Evolutionary conservation across 2,113 vertebrate genomes (phyloP).

Genomic region (Euleptes europaea): DNA sequence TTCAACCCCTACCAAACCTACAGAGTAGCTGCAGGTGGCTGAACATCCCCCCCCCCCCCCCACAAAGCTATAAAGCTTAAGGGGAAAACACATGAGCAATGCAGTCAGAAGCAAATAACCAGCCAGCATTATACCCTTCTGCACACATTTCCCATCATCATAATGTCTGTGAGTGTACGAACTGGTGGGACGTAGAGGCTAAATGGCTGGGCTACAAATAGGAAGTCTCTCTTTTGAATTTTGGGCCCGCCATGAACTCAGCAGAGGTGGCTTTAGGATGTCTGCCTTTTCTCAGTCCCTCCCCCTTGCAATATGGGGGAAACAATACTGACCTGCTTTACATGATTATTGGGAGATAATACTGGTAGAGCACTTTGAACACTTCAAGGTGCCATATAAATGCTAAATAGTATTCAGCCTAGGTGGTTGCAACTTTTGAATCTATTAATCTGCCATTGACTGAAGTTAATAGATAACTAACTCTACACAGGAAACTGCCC

Average conservation of each 20-base stretch:
- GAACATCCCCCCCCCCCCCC: too few relatives aligned
- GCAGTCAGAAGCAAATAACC: not conserved
- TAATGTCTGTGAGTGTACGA: not conserved
- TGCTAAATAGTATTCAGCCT: not conserved
- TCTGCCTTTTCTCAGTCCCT: too few relatives aligned
- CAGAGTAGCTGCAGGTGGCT: not conserved
- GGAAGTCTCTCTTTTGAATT: too few relatives aligned
- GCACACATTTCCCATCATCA: not conserved
- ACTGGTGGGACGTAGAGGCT: too few relatives aligned
- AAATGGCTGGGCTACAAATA: too few relatives aligned
- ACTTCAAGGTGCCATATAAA: not conserved
- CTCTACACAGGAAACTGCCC: not conserved
- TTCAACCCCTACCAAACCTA: not conserved
- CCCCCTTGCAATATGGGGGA: too few relatives aligned
- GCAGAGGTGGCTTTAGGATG: too few relatives aligned
- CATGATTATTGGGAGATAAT: too few relatives aligned
- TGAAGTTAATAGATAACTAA: not conserved
- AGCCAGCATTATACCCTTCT: not conserved
- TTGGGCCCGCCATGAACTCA: too few relatives aligned
- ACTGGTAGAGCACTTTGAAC: too few relatives aligned
- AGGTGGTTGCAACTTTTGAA: not conserved
- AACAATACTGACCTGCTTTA: too few relatives aligned
- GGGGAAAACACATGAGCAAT: not conserved
- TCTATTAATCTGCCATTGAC: not conserved
- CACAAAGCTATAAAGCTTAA: not conserved